Conservation (phyloP, 2,888 invertebrate genomes). For the Drosophila robusta region DNA sequence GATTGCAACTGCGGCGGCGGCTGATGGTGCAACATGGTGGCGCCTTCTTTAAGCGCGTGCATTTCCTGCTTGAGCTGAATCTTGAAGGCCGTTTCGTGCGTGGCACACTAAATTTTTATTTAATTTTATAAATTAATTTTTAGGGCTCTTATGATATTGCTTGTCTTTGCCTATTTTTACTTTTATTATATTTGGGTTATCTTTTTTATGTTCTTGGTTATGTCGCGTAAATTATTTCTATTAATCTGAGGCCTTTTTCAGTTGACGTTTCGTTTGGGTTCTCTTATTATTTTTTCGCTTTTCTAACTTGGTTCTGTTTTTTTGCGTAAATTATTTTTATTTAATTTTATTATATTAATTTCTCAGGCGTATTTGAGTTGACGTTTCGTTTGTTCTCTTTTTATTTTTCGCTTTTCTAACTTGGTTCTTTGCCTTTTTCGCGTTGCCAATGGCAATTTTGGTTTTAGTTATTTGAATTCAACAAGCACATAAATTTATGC, state of each 20-base stretch:
- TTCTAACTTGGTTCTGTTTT: no score
- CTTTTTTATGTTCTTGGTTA: no score
- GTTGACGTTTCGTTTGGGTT: constrained; percentile 1
- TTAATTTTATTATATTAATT: no score
- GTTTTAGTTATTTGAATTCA: constrained; percentile 49
- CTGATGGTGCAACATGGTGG: constrained; percentile 80
- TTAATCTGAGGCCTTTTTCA: not conserved
- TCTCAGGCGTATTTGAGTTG: no score
- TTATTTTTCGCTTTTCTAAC: constrained; percentile 11
- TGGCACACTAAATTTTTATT: not conserved
- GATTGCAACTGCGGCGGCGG: constrained; percentile 34
- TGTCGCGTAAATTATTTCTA: not conserved
- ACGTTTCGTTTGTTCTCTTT: constrained; percentile 3
- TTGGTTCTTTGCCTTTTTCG: constrained; percentile 12
- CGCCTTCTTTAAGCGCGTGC: constrained; percentile 81
- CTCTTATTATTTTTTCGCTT: no score
- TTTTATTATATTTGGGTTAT: no score
- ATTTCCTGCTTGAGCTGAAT: constrained; percentile 78
- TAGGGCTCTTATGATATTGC: no score
- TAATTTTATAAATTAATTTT: not conserved
- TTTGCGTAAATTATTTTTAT: no score
- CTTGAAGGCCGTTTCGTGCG: constrained; percentile 49
- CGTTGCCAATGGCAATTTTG: constrained; percentile 73
- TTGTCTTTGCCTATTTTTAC: no score
- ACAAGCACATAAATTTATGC: constrained; percentile 66